These are phyloP conservation scores for Sorex maritimensis DNA, from an alignment of 2,797 vertebrate genomes.

Conservation along the genomic window DNA sequence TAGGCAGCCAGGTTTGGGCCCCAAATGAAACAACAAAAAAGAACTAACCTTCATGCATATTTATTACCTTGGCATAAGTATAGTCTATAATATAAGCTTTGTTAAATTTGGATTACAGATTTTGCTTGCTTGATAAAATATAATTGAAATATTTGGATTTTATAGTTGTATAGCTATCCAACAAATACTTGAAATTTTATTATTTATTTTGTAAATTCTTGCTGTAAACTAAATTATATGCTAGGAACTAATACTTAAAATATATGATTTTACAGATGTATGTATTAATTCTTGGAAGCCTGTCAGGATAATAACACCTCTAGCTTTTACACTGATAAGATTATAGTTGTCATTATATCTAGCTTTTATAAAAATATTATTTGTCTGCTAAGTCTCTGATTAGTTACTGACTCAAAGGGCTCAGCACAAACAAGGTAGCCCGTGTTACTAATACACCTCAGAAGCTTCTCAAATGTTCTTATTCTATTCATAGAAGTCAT, in stretches of 20 bases:
- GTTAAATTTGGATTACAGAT: slow-evolving; percentile 33
- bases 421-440: background rate
- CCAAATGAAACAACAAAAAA: too few relatives aligned
- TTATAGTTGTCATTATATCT: background rate
- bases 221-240: slow-evolving; percentile 27
- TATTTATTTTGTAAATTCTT: slow-evolving; percentile 49
- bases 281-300: slow-evolving; percentile 39
- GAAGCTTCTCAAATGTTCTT: background rate
- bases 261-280: background rate
- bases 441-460: background rate
- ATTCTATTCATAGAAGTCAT: background rate
- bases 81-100: slow-evolving; percentile 7
- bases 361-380: background rate
- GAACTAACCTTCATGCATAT: too few relatives aligned
- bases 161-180: background rate
- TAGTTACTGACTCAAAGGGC: background rate
- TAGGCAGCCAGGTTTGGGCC: too few relatives aligned
- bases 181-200: slow-evolving; percentile 29
- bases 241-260: slow-evolving; percentile 52
- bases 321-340: background rate
- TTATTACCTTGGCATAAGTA: slow-evolving; percentile 21
- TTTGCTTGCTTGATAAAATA: slow-evolving; percentile 61
- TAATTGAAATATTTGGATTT: slow-evolving; percentile 32
- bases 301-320: background rate
- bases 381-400: background rate